phyloP scores from a whole-genome alignment of 2,888 invertebrate species.

The Hipparchia sbordonii region DNA sequence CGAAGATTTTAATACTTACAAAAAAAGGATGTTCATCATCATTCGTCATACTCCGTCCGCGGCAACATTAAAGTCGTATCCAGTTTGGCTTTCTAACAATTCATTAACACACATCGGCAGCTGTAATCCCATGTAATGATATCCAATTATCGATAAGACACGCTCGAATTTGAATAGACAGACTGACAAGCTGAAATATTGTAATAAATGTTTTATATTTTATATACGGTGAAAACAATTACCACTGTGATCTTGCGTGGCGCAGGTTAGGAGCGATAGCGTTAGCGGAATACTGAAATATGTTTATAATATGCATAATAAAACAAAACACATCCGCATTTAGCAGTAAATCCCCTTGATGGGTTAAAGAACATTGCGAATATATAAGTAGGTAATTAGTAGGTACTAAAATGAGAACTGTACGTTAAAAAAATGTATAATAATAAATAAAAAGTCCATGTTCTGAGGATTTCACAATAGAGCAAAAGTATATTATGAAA shows the following conservation, averaged over 20 bases:
- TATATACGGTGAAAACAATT: constrained; percentile 71
- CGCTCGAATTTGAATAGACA: constrained; percentile 78
- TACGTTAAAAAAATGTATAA: too few relatives aligned
- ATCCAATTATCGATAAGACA: constrained; percentile 78
- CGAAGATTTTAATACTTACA: too few relatives aligned
- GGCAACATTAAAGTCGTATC: constrained; percentile 16
- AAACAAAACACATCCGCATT: too few relatives aligned
- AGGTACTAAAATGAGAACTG: too few relatives aligned
- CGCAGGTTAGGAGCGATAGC: constrained; percentile 39
- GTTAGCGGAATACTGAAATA: not conserved
- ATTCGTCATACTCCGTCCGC: constrained; percentile 3
- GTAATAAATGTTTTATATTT: constrained; percentile 76
- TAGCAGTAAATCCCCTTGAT: too few relatives aligned
- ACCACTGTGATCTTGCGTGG: constrained; percentile 47
- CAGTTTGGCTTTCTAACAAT: constrained; percentile 30
- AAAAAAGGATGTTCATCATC: constrained; percentile 18
- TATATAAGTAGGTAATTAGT: too few relatives aligned
- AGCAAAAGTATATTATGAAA: too few relatives aligned
- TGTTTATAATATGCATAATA: too few relatives aligned
- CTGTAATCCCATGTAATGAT: constrained; percentile 62
- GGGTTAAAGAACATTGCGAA: too few relatives aligned
- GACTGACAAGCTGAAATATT: constrained; percentile 77
- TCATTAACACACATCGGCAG: constrained; percentile 46
- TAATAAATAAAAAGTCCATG: too few relatives aligned
- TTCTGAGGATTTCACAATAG: too few relatives aligned